Evolutionary conservation across 2,113 vertebrate species (phyloP), one percentile per base, ranked within the genome.

Genomic region (Myotis yumanensis): DNA sequence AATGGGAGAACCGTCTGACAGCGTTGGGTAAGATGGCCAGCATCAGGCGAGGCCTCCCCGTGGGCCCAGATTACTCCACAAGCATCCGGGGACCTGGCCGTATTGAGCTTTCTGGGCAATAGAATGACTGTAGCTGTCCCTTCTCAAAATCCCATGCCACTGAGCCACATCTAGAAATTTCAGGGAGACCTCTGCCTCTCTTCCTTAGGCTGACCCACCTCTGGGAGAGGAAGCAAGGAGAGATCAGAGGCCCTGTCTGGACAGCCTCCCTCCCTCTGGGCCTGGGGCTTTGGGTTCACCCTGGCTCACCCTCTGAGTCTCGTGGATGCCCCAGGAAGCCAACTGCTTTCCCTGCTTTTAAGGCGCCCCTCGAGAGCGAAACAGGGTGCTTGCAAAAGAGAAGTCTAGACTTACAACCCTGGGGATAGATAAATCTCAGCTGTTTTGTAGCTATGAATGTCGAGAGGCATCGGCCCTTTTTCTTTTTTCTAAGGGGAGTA

Each of bases 341-440:
- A 12, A 5, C n/a, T 83, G 66, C 54, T 51, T 68, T n/a, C 48
- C 25, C 35, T 52, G 71, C 57, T 91, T 43, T 9, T 20, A 69
- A 90, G 66, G n/a, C 77, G 7, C 15, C 71, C 62, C 76, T 48
- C 17, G 59, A 92, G 85, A 86, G 43, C 48, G n/a, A 73, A 84
- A 40, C 35, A 20, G 28, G 6, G 28, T 71, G 17, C 89, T 97
- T 95, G 89, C 76, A 79, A 95, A 94, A 97, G 91, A 93, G 73
- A 81, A 75, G 93, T 94, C 86, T 95, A 84, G 96, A 94, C 89
- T 95, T 82, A 79, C 89, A 95, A 94, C 81, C 62, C 46, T 3
- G 30, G 81, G 72, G 77, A 90, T 75, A 64, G 71, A 43, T 86
- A 93, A 85, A 93, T 81, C 51, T 79, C 66, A 62, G 54, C 54